phyloP scores from a whole-genome alignment of 2,797 vertebrate genomes.

The Falco rusticolus region DNA sequence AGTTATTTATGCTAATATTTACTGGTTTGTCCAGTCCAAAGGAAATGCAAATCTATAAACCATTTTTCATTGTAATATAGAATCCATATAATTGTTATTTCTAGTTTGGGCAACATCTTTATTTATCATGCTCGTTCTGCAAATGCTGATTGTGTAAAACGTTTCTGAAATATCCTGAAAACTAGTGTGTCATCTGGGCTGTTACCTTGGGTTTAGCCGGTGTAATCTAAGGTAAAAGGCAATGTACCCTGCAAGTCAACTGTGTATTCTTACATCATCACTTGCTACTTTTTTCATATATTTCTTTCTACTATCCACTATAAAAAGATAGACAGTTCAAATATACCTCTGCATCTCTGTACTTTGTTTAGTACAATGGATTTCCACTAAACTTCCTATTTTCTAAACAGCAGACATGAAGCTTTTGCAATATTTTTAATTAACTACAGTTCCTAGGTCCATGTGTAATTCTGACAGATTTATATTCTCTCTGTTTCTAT shows the following conservation, averaged over 20 bases:
- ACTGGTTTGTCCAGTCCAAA: not conserved
- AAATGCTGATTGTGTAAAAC: not conserved
- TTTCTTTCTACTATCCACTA: not conserved
- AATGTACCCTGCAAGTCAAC: not conserved
- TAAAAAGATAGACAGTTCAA: not conserved
- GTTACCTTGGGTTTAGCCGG: not conserved
- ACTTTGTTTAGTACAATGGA: not conserved
- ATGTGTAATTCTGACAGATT: not conserved
- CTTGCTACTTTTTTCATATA: not conserved
- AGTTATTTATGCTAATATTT: not conserved
- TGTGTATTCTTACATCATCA: not conserved
- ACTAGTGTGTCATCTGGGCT: not conserved
- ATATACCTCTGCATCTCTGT: not conserved
- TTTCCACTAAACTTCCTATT: not conserved
- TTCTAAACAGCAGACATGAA: conserved; percentile 14
- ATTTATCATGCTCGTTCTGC: not conserved
- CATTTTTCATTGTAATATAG: not conserved
- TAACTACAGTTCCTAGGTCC: not conserved
- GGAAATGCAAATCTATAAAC: not conserved
- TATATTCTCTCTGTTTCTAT: not conserved
- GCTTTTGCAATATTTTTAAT: conserved; percentile 43
- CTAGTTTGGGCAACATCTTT: not conserved
- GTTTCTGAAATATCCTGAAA: not conserved
- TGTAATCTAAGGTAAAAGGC: not conserved
- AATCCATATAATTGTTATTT: not conserved